phyloP scores from a whole-genome alignment of 2,888 invertebrate genomes.

The Alloplasta piceator region DNA sequence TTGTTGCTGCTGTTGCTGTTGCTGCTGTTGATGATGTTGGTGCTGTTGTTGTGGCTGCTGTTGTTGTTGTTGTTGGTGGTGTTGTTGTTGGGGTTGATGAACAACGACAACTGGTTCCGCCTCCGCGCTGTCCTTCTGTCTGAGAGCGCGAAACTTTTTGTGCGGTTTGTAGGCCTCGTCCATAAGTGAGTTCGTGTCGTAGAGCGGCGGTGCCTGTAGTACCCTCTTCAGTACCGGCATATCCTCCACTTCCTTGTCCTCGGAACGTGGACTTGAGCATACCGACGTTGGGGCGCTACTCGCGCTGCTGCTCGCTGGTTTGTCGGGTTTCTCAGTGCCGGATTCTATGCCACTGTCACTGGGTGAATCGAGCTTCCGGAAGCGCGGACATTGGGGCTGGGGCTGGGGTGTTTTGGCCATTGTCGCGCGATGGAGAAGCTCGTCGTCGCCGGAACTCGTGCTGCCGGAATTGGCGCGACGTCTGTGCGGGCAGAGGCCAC shows the following conservation, averaged over 20 bases:
- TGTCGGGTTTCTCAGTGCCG: conserved; percentile 94
- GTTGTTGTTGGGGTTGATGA: conserved; percentile 81
- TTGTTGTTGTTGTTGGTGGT: conserved; percentile 82
- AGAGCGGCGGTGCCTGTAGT: conserved; percentile 95
- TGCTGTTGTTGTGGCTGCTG: conserved; percentile 69
- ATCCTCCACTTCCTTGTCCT: conserved; percentile 92
- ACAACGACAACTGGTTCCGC: conserved; percentile 87
- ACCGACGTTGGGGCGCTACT: conserved; percentile 88
- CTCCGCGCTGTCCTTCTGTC: conserved; percentile 91
- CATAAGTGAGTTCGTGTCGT: conserved; percentile 95
- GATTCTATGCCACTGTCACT: conserved; percentile 97
- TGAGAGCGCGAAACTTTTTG: conserved; percentile 95
- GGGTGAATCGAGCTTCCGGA: conserved; percentile 94
- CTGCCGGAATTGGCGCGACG: conserved; percentile 89
- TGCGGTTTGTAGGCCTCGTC: conserved; percentile 98
- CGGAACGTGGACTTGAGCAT: conserved; percentile 94
- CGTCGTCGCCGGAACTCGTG: conserved; percentile 91
- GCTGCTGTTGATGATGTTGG: conserved; percentile 68
- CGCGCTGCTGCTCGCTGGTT: conserved; percentile 86
- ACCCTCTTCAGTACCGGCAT: conserved; percentile 97
- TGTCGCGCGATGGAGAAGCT: conserved; percentile 81
- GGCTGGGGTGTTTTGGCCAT: conserved; percentile 84
- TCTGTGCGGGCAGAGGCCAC: conserved; percentile 89
- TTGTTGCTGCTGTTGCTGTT: conserved; percentile 70
- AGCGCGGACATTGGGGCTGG: conserved; percentile 85